Conservation (phyloP, 2,797 vertebrate genomes). For the Bucorvus abyssinicus region DNA sequence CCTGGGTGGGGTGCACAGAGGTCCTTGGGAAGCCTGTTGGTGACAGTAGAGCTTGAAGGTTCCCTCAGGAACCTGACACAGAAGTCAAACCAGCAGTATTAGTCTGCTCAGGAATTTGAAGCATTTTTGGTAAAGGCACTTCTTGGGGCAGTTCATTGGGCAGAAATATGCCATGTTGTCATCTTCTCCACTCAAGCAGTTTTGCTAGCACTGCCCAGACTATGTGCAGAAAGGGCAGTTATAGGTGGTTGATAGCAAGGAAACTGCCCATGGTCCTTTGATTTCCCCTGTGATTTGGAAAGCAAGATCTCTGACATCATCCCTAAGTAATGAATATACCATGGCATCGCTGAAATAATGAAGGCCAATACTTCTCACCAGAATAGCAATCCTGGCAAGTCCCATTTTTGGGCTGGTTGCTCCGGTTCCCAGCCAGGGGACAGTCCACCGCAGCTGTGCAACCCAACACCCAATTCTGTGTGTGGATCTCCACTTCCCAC, state of each 20-base stretch:
- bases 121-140: not conserved
- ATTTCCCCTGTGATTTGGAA: not conserved
- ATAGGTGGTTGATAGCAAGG: not conserved
- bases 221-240: not conserved
- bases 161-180: fast-evolving
- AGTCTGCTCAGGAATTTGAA: not conserved
- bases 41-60: not conserved
- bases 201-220: not conserved
- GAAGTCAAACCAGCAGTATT: not conserved
- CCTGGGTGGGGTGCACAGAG: not conserved
- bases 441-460: not conserved
- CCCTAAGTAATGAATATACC: not conserved
- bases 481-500: not conserved
- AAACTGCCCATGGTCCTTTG: not conserved
- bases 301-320: not conserved
- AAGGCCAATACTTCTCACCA: not conserved
- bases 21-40: not conserved
- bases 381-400: not conserved
- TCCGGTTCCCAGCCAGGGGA: not conserved
- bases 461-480: not conserved
- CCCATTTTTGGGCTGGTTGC: not conserved
- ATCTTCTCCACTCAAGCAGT: not conserved
- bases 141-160: not conserved
- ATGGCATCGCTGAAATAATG: fast-evolving
- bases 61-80: not conserved